Base-by-base conservation (phyloP, 2,113 vertebrate species). In the Tonatia bakeri region DNA sequence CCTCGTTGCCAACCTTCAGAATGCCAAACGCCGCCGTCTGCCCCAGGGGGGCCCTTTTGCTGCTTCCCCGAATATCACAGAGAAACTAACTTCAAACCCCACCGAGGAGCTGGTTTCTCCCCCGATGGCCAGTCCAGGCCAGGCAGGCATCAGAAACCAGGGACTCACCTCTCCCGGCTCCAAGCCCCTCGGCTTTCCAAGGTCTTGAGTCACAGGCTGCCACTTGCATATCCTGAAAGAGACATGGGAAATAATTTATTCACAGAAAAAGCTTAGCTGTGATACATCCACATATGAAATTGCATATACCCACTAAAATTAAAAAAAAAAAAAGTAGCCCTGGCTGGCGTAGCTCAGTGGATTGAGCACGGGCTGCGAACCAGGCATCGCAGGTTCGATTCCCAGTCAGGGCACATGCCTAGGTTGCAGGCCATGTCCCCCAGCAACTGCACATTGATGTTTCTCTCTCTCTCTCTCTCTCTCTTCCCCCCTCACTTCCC, bases 151-250 rank as follows among this genome's bases (percentile, higher is more conserved):
- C 81, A 92, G 72, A 97, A 36, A 64, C 38, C 4, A 50, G 81
- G 94, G 90, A 40, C 73, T 82, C 83, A 1, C 96, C 96, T 90
- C 94, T 79, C 91, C 92, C 79, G 22, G 70, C 96, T 91, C 67
- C 33, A 22, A 75, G 85, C 70, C 64, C 54, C 88, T 73, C 87
- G 65, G 20, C 24, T 93, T 26, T 26, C 97, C 98, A 96, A 96
- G 67, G 90, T 88, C 87, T 97, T 82, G 97, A 96, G 95, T 97
- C 96, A 94, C 82, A 93, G 72, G 92, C 82, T 93, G 94, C 94
- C 88, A 82, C 80, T 84, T 96, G 89, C 97, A 76, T 82, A 3
- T 86, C 87, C 95, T 94, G 75, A 84, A 81, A 89, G 80, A 94
- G 89, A 83, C 1, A 0, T 0, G 47, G 72, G 6, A 67, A 88